phyloP scores from a whole-genome alignment of 2,888 invertebrate species.

The Rhagonycha lutea region DNA sequence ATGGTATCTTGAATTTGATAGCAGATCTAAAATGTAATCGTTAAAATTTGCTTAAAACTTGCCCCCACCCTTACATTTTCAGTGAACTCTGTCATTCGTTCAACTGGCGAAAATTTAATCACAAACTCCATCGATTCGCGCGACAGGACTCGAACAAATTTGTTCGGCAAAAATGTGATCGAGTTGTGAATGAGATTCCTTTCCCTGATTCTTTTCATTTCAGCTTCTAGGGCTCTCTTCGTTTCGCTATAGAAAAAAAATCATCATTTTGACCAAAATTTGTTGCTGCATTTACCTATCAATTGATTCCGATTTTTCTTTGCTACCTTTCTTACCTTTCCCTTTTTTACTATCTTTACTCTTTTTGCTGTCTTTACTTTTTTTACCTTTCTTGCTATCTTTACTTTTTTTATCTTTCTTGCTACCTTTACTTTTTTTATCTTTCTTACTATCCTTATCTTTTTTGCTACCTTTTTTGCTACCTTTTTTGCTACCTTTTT shows the following conservation, averaged over 20 bases:
- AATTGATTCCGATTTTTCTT: background rate
- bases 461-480: constrained; percentile 27
- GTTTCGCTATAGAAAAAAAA: background rate
- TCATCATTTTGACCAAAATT: background rate
- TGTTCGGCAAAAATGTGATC: constrained; percentile 46
- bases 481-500: constrained; percentile 20
- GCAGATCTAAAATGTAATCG: constrained; percentile 50
- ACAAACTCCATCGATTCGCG: constrained; percentile 47
- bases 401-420: constrained; percentile 11
- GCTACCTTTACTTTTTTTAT: constrained; percentile 12
- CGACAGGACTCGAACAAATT: constrained; percentile 43
- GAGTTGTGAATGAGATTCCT: constrained; percentile 33
- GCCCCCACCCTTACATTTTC: constrained; percentile 40
- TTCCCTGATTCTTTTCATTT: constrained; percentile 30
- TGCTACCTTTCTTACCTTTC: background rate
- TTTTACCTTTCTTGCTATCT: background rate
- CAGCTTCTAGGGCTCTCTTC: constrained; percentile 12
- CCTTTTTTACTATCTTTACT: constrained; percentile 29
- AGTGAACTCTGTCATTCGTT: constrained; percentile 46
- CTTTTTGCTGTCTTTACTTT: constrained; percentile 12
- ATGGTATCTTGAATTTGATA: constrained; percentile 56
- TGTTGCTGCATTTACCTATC: background rate
- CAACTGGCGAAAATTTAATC: constrained; percentile 50
- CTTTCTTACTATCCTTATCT: constrained; percentile 18
- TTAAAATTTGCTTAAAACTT: background rate